Base-by-base conservation (phyloP, 2,888 invertebrate species). In the Glaucopsyche alexis region DNA sequence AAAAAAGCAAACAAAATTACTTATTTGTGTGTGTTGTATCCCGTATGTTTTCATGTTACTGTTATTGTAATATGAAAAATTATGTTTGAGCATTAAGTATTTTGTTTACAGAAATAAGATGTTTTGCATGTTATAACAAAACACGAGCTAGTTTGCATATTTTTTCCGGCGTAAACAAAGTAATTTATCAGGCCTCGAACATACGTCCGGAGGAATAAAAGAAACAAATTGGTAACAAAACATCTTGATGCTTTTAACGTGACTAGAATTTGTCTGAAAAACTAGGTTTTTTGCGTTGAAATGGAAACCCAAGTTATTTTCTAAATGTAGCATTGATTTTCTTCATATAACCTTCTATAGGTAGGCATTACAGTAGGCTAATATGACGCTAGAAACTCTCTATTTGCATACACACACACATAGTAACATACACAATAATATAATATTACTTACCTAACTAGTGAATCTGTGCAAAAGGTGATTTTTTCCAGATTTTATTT, bases 201-300 rank as follows among this genome's bases (percentile, higher is more conserved):
- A 66, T 42, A 66, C 66, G 66, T 66, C 66, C 66, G 16, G 42
- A 66, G 40, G 16, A 66, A 66, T 66, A 66, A 66, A 66, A 42
- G 42, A 42, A 42, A 66, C 42, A 66, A 66, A 66, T 66, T 66
- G 66, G 42, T 66, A 13, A 66, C 66, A 66, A 40, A 66, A 66
- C 66, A 66, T 66, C 66, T 66, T 66, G 66, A 66, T 66, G 40
- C 42, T 66, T 66, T 42, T n/a, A 42, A 66, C 66, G 66, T 66
- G 66, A 66, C 66, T 66, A 9, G 66, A 42, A 42, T 40, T n/a
- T n/a, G 38, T 42, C n/a, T 65, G 64, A 65, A 55, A 55, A 60
- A 38, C 60, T 60, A 60, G 9, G 60, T 55, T 55, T 19, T 52
- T 55, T 55, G 55, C 11, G 16, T 55, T 16, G 6, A 60, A 60